Evolutionary conservation across 2,113 vertebrate genomes (phyloP).

Genomic region (Vulpes vulpes): DNA sequence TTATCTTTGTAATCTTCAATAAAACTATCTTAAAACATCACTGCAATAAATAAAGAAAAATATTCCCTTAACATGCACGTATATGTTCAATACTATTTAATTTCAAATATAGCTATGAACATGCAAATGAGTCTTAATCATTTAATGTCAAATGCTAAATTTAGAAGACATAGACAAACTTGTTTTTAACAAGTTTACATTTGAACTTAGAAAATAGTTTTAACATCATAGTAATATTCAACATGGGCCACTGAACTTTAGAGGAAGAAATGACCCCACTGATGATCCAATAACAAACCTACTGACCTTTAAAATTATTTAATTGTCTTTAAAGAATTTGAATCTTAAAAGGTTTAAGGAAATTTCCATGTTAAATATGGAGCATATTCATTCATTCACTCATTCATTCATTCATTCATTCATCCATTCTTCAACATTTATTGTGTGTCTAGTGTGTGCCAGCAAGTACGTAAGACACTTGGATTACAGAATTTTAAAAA

Average conservation of each 20-base stretch:
- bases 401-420: not conserved
- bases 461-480: not conserved
- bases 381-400: not conserved
- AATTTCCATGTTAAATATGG: not conserved
- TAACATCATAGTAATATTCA: not conserved
- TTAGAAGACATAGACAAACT: constrained; percentile 16
- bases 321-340: not conserved
- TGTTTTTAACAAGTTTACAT: constrained; percentile 2
- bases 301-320: not conserved
- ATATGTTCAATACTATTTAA: constrained; percentile 27
- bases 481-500: not conserved
- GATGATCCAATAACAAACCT: not conserved
- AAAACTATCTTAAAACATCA: constrained; percentile 55
- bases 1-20: constrained; percentile 60
- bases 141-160: constrained; percentile 9
- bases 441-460: not conserved
- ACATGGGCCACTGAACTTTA: not conserved
- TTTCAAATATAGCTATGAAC: constrained; percentile 10
- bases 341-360: not conserved
- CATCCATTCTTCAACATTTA: not conserved
- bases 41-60: constrained; percentile 44
- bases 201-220: constrained; percentile 39
- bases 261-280: not conserved
- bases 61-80: constrained; percentile 10
- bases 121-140: not conserved